Evolutionary conservation across 2,113 vertebrate genomes (phyloP), one percentile per base, ranked within the genome.

Genomic region (Daphoenositta chrysoptera): DNA sequence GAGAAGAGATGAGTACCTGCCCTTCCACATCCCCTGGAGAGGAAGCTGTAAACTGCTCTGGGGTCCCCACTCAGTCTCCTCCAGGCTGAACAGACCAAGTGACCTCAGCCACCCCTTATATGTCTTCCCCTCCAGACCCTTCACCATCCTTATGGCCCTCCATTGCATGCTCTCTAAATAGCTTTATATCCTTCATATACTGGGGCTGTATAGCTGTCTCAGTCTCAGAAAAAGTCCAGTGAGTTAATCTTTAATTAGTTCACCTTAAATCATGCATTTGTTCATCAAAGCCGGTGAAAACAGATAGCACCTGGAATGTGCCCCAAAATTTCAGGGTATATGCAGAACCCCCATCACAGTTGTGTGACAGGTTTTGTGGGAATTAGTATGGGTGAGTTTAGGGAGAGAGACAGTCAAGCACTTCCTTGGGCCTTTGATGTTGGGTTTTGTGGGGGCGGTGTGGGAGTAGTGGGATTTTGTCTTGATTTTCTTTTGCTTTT

Each of bases 21-120:
- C 11, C 16, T 51, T 60, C 23, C 9, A 28, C 19, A 53, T 82
- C 16, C 13, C 45, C 20, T 63, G 0, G 0, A 7, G 4, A n/a
- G n/a, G 20, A 47, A 53, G 11, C 19, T 60, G 45, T 21, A 16
- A 13, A 20, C 19, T 73, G 33, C 24, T 8, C 2, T 53, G 39
- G 20, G 28, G 28, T 51, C 23, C 11, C 44, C 13, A 14, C 28
- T n/a, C 39, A 39, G 33, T 66, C 45, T 82, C 28, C 23, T 89
- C 11, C 20, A 68, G 60, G 53, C 44, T 75, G 37, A 58, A 26
- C n/a, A 60, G 28, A 9, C 23, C 16, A 7, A 39, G 16, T 58
- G n/a, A 39, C 20, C 45, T 82, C 37, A 68, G 53, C 20, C 10
- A 12, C 45, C 68, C 24, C 45, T 68, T 30, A 8, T 30, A 21